phyloP scores from a whole-genome alignment of 1,140 invertebrate species.

The Drosophila bipectinata region DNA sequence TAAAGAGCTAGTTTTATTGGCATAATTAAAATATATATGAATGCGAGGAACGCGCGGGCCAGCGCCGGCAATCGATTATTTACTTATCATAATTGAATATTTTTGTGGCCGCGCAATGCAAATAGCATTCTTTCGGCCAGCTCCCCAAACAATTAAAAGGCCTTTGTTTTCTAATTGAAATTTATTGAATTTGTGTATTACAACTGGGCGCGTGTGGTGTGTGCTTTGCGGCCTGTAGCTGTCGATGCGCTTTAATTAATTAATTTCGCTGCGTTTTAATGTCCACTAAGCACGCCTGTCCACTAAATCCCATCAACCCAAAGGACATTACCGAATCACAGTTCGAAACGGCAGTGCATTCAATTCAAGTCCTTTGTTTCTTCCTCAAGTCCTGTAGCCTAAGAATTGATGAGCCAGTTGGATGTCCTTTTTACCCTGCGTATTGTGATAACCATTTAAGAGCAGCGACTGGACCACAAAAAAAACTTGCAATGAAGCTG shows the following conservation, averaged over 20 bases:
- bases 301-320: slow-evolving; percentile 18
- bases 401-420: slow-evolving; percentile 59
- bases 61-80: slow-evolving; percentile 32
- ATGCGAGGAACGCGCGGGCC: slow-evolving; percentile 20
- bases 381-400: neutral
- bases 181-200: slow-evolving; percentile 49
- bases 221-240: neutral
- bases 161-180: slow-evolving; percentile 61
- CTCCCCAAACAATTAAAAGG: slow-evolving; percentile 46
- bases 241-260: slow-evolving; percentile 72
- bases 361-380: neutral
- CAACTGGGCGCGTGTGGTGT: neutral
- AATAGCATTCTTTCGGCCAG: slow-evolving; percentile 44
- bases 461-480: slow-evolving; percentile 51
- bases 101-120: slow-evolving; percentile 40
- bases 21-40: slow-evolving; percentile 60
- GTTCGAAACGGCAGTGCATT: slow-evolving; percentile 5
- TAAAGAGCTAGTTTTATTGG: slow-evolving; percentile 41
- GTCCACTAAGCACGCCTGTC: slow-evolving; percentile 54
- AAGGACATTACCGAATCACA: slow-evolving; percentile 28
- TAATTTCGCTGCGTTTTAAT: slow-evolving; percentile 76
- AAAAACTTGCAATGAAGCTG: neutral
- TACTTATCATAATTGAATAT: slow-evolving; percentile 60
- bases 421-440: neutral
- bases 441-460: slow-evolving; percentile 62